Evolutionary conservation across 1,140 invertebrate species (phyloP), one percentile per base, ranked within the genome.

Genomic region (Anoplophora glabripennis): DNA sequence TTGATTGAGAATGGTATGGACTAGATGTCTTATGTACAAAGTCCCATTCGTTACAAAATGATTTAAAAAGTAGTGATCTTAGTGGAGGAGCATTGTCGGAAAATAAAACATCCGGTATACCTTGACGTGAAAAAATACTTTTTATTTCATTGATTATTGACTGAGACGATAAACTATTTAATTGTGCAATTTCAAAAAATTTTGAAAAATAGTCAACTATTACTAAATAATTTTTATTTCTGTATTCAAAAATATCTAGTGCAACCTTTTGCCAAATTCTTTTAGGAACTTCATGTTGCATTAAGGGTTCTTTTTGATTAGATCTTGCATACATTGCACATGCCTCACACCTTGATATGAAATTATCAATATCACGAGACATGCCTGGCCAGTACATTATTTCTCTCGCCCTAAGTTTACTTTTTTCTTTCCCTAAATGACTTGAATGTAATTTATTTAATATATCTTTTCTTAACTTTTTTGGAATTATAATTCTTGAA

Each of bases 361-460:
- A 77, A 68, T 41, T 77, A 56, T 9, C 57, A 57, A 21, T n/a
- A n/a, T n/a, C n/a, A n/a, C n/a, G n/a, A n/a, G 65, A 62, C 65
- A 79, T 73, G 1, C 67, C 53, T 4, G 68, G 69, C 75, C 76
- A 78, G 53, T 65, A 78, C 12, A 77, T 60, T 33, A 73, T 57
- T 5, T 75, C 62, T 35, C 71, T 68, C 9, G 76, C 73, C 10
- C 61, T 64, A 17, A 59, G 55, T 62, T 75, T 75, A 18, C 59
- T 70, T 63, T 72, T 75, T 44, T 75, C 72, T 51, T 73, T 69
- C 0, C 79, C 78, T 34, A 78, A 14, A 65, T 82, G 79, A 17
- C 70, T 60, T 45, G 70, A 61, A 65, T 80, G 78, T 44, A 80
- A 55, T 35, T 59, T 53, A 11, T 69, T 52, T 34, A 78, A 65